These are phyloP conservation scores for Caracal caracal DNA, from an alignment of 2,113 vertebrate genomes.

Conservation along the genomic window DNA sequence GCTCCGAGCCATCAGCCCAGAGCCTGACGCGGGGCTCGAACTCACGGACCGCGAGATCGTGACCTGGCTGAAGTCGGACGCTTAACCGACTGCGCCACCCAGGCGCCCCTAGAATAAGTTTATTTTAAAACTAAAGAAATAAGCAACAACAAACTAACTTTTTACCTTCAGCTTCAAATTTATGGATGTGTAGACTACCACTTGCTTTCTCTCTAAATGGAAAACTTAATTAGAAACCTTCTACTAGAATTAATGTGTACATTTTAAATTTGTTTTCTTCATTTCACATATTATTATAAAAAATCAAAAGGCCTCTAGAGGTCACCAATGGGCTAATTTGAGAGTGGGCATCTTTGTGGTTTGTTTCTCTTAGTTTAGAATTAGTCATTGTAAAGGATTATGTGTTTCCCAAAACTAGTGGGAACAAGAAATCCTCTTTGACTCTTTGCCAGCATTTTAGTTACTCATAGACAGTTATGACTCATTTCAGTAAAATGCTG, in stretches of 20 bases:
- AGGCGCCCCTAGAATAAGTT: neutral
- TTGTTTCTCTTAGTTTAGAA: constrained; percentile 35
- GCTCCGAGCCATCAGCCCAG: too few species aligned
- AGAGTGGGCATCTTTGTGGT: neutral
- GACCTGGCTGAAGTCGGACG: too few species aligned
- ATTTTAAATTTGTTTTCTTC: constrained; percentile 29
- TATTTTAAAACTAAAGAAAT: neutral
- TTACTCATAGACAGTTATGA: neutral
- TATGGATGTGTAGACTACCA: neutral
- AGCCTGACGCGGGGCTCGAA: too few species aligned
- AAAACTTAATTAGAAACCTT: neutral
- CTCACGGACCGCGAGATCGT: too few species aligned
- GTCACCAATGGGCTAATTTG: constrained; percentile 21
- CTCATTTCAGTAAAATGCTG: neutral
- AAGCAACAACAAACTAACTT: neutral
- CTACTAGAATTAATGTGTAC: neutral
- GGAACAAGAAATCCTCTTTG: neutral
- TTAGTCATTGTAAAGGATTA: neutral
- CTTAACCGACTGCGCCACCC: too few species aligned
- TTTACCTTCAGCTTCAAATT: neutral
- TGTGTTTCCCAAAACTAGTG: neutral
- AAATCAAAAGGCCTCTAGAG: constrained; percentile 56
- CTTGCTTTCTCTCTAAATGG: neutral
- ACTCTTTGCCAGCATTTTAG: neutral
- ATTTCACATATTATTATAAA: neutral